Conservation (phyloP, 92 coral and sea anemone genomes). For the Phenganax subtilis region DNA sequence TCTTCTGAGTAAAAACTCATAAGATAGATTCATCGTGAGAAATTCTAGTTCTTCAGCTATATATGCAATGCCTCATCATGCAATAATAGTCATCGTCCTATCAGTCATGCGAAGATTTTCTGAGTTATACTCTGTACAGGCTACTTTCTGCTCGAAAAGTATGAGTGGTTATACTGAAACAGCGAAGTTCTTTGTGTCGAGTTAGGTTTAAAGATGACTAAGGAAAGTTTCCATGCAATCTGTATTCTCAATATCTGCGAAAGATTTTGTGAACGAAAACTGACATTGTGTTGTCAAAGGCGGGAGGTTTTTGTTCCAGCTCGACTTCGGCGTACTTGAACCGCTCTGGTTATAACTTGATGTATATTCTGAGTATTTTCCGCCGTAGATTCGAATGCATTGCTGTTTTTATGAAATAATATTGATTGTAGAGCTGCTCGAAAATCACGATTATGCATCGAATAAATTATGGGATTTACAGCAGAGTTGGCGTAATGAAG, state of each 20-base stretch:
- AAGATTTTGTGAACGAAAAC: background rate
- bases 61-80: no score
- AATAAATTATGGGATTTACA: slow-evolving; percentile 13
- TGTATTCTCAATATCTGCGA: background rate
- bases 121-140: no score
- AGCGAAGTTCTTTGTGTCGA: no score
- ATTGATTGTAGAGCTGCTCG: slow-evolving; percentile 16
- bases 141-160: no score
- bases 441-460: slow-evolving; percentile 34
- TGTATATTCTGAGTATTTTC: slow-evolving; percentile 10
- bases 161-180: no score
- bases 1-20: no score
- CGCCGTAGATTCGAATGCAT: slow-evolving; percentile 3
- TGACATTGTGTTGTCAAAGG: background rate
- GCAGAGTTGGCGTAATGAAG: slow-evolving; percentile 24
- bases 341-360: slow-evolving; percentile 11
- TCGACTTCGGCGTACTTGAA: slow-evolving; percentile 3
- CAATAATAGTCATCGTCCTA: no score
- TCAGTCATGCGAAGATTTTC: no score
- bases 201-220: no score
- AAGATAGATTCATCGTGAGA: no score
- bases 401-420: slow-evolving; percentile 4
- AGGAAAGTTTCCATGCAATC: background rate
- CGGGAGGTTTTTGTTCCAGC: slow-evolving; percentile 17
- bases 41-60: no score